These are phyloP conservation scores for Paraplagusia blochii DNA, from an alignment of 2,113 vertebrate species.

Conservation along the genomic window DNA sequence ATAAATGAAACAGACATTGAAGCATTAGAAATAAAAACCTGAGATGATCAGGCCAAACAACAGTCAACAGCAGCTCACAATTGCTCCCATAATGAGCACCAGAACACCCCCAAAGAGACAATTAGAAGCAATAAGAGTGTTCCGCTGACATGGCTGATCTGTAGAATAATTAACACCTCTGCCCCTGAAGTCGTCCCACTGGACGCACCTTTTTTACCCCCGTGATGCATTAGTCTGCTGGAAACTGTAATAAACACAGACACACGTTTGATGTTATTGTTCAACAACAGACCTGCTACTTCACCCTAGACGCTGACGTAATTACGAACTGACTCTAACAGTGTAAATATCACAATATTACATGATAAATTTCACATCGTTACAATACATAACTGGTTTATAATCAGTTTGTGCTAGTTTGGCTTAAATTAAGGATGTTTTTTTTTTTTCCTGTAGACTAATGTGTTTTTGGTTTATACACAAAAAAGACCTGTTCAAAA, in stretches of 20 bases:
- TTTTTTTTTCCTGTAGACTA: too few relatives aligned
- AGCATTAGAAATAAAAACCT: conserved; percentile 17
- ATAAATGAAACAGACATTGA: conserved; percentile 4
- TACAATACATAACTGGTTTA: too few relatives aligned
- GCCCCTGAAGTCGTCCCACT: conserved; percentile 63
- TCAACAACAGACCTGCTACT: neutral
- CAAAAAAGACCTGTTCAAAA: too few relatives aligned
- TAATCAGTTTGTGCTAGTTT: too few relatives aligned
- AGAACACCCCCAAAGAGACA: conserved; percentile 65
- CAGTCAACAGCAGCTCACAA: conserved; percentile 48
- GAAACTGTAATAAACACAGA: conserved; percentile 44
- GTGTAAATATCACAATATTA: neutral
- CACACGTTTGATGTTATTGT: neutral
- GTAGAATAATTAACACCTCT: conserved; percentile 76
- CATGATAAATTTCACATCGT: too few relatives aligned
- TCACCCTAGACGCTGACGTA: neutral
- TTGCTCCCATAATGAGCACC: conserved; percentile 64
- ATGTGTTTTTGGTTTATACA: too few relatives aligned
- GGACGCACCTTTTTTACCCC: conserved; percentile 51
- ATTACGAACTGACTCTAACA: too few relatives aligned
- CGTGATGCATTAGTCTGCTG: conserved; percentile 34
- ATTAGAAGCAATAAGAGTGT: conserved; percentile 73
- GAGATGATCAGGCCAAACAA: conserved; percentile 39
- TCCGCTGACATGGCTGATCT: conserved; percentile 73
- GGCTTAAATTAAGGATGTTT: too few relatives aligned